These are phyloP conservation scores for Aurelia sp. DNA, from an alignment of 30 jellyfish, hydroid and myxozoan species.

Conservation along the genomic window DNA sequence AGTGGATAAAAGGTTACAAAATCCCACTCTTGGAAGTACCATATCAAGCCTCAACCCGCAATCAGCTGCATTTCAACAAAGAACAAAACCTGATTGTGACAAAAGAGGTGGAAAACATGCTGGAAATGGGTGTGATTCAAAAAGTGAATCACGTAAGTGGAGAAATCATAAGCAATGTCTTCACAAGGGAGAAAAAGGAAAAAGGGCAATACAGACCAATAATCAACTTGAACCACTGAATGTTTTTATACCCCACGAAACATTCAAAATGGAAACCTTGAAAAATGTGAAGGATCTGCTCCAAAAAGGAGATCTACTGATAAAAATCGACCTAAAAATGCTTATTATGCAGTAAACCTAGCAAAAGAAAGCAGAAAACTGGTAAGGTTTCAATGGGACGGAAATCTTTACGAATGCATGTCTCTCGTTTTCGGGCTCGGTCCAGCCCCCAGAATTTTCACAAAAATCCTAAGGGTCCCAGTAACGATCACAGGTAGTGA, in stretches of 20 bases:
- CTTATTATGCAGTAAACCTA: neutral
- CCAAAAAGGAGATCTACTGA: neutral
- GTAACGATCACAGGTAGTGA: no score
- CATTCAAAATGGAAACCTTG: neutral
- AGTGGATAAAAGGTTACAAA: no score
- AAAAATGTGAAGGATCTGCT: neutral
- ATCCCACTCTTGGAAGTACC: no score
- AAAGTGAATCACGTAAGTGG: no score
- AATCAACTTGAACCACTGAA: neutral
- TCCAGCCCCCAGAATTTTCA: neutral
- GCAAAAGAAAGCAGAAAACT: neutral
- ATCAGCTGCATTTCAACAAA: no score
- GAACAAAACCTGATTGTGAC: no score
- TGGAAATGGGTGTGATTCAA: no score
- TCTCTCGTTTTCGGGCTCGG: neutral
- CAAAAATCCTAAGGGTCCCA: neutral
- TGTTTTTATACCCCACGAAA: neutral
- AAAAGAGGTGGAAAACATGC: no score
- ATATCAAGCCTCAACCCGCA: no score
- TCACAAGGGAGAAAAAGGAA: no score
- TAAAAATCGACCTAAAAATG: neutral
- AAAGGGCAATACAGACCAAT: neutral
- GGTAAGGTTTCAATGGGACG: neutral
- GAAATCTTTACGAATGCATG: neutral
- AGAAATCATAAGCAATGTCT: no score